phyloP scores from a whole-genome alignment of 2,113 vertebrate species.

The Girardinichthys multiradiatus region DNA sequence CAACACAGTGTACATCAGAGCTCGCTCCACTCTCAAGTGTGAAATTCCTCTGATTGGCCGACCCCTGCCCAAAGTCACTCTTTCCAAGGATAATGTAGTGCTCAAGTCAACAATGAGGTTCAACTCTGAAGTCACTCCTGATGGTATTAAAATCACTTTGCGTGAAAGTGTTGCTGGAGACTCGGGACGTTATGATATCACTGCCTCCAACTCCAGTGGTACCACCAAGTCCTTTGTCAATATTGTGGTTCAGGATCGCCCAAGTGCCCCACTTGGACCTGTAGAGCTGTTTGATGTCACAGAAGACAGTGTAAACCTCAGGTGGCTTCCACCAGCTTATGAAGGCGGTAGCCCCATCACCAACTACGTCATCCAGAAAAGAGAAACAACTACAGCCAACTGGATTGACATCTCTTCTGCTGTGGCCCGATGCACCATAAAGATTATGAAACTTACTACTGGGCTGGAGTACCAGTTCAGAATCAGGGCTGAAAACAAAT shows the following conservation, averaged over 20 bases:
- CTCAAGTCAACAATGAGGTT: slow-evolving; percentile 96
- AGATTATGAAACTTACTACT: slow-evolving; percentile 92
- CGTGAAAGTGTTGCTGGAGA: slow-evolving; percentile 92
- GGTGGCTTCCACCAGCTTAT: slow-evolving; percentile 92
- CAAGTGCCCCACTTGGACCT: slow-evolving; percentile 90
- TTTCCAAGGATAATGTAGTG: slow-evolving; percentile 87
- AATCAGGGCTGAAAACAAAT: slow-evolving; percentile 96
- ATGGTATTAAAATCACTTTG: slow-evolving; percentile 90
- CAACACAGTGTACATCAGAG: slow-evolving; percentile 92
- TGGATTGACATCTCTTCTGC: slow-evolving; percentile 97
- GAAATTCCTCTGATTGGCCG: slow-evolving; percentile 93
- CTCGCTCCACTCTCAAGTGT: slow-evolving; percentile 94
- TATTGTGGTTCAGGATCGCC: slow-evolving; percentile 92
- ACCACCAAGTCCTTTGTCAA: slow-evolving; percentile 93
- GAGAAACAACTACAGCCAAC: slow-evolving; percentile 93
- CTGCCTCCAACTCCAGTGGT: slow-evolving; percentile 93
- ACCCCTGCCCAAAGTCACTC: slow-evolving; percentile 90
- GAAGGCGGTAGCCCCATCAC: slow-evolving; percentile 97
- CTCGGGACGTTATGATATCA: slow-evolving; percentile 93
- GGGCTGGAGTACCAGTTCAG: slow-evolving; percentile 98
- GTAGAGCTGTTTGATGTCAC: slow-evolving; percentile 89
- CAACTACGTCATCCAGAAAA: slow-evolving; percentile 95
- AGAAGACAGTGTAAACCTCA: slow-evolving; percentile 90
- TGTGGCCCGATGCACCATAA: slow-evolving; percentile 91
- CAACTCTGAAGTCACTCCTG: slow-evolving; percentile 91